Conservation (phyloP, 2,888 invertebrate species). For the Pantelozetes paolii region DNA sequence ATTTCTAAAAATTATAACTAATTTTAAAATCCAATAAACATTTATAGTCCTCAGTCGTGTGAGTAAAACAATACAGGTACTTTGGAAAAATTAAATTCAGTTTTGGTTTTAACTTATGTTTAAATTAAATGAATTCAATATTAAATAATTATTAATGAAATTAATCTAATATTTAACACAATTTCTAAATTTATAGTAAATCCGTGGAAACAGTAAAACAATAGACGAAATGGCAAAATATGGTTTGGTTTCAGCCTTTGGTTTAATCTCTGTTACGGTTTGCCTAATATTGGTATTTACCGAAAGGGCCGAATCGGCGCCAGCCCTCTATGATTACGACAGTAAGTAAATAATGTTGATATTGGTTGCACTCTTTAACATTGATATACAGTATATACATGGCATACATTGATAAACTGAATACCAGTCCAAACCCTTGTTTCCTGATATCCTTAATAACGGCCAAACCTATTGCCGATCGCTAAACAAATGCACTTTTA, state of each 20-base stretch:
- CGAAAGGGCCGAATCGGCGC: constrained; percentile 37
- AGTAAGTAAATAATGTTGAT: constrained; percentile 33
- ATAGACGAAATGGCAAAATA: constrained; percentile 28
- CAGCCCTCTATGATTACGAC: constrained; percentile 40
- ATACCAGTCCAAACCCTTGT: neutral
- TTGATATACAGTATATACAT: neutral
- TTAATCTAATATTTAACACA: too few species aligned
- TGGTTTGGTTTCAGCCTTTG: constrained; percentile 4
- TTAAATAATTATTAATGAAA: too few species aligned
- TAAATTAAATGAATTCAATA: too few species aligned
- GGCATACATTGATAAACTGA: neutral
- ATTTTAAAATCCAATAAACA: too few species aligned
- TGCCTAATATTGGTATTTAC: constrained; percentile 29
- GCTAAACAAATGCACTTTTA: neutral
- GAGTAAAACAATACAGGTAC: too few species aligned
- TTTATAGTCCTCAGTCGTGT: too few species aligned
- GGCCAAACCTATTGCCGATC: neutral
- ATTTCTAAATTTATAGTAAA: neutral
- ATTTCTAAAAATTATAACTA: too few species aligned
- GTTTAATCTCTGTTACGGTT: constrained; percentile 7
- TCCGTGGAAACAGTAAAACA: neutral
- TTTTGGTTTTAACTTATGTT: too few species aligned
- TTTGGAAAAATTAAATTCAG: too few species aligned
- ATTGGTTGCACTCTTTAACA: neutral
- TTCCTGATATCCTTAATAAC: constrained; percentile 30